Conservation (phyloP, 2,113 vertebrate species). For the Conger conger region DNA sequence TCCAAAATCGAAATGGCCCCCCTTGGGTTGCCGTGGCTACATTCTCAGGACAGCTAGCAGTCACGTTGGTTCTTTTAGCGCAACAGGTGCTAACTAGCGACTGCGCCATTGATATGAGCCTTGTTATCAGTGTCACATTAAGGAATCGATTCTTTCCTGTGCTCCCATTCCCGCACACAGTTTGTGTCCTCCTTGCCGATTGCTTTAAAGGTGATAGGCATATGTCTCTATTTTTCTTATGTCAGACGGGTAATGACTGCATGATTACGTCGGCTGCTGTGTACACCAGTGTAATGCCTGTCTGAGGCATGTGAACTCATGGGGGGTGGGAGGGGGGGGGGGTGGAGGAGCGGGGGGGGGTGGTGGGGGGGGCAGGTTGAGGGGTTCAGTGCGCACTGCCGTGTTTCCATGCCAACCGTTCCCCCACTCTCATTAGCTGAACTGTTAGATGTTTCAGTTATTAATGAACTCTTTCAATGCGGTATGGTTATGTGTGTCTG, state of each 20-base stretch:
- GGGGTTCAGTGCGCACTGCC: slow-evolving; percentile 23
- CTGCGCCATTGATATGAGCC: neutral
- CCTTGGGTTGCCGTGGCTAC: neutral
- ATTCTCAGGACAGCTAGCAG: neutral
- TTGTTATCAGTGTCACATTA: neutral
- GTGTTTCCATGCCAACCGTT: slow-evolving; percentile 53
- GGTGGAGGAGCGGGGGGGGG: neutral
- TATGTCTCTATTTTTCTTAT: neutral
- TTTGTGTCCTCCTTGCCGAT: neutral
- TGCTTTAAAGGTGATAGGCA: neutral
- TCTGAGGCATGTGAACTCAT: slow-evolving; percentile 22
- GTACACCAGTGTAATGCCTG: slow-evolving; percentile 24
- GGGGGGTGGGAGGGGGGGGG: neutral
- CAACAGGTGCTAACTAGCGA: neutral
- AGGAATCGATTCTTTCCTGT: neutral
- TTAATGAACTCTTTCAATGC: slow-evolving; percentile 27
- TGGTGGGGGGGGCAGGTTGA: neutral
- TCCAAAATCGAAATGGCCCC: too few species aligned
- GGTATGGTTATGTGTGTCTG: neutral
- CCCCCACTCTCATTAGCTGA: slow-evolving; percentile 45
- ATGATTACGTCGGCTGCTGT: neutral
- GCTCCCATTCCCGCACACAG: too few species aligned
- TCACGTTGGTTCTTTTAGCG: neutral
- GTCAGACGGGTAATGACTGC: neutral
- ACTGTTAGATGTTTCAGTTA: slow-evolving; percentile 47